Percentiles rank a stretch among this genome's conserved stretches.
Conservation (phyloP, 2,888 invertebrate genomes). For the Cactoblastis cactorum region DNA sequence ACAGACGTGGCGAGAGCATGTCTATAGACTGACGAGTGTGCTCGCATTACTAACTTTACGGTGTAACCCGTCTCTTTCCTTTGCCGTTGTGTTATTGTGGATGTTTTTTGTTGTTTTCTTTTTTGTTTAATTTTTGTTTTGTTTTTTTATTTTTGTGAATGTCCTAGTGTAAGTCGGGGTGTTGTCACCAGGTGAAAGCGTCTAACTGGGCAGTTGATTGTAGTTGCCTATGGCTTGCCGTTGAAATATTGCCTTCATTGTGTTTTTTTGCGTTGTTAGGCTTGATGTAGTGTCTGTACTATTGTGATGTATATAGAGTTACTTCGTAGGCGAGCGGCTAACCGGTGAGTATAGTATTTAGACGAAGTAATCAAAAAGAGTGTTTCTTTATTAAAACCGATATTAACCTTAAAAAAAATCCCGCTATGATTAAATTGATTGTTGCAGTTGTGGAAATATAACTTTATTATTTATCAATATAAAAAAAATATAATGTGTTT, state of each 20-base stretch:
- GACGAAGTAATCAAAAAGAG: constrained; percentile 33
- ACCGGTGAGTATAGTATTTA: constrained; percentile 61
- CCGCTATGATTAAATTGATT: constrained; percentile 55
- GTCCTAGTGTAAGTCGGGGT: constrained; percentile 63
- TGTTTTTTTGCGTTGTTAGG: constrained; percentile 75
- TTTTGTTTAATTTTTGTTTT: constrained; percentile 41
- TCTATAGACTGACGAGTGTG: constrained; percentile 38
- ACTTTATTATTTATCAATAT: background rate
- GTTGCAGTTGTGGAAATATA: constrained; percentile 59
- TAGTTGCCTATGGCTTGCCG: constrained; percentile 65
- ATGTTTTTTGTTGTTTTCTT: constrained; percentile 51
- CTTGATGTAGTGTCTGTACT: constrained; percentile 68
- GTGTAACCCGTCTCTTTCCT: constrained; percentile 53
- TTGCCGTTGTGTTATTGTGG: constrained; percentile 72
- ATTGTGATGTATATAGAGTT: constrained; percentile 55
- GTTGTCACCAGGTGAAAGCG: constrained; percentile 61
- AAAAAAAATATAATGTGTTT: background rate
- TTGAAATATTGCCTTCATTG: constrained; percentile 60
- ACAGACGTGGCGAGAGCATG: constrained; percentile 61
- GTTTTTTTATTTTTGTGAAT: constrained; percentile 58
- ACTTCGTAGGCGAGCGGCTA: constrained; percentile 35
- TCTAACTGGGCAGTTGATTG: constrained; percentile 54
- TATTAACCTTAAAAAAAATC: constrained; percentile 44
- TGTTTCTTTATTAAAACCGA: constrained; percentile 34
- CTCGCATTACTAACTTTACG: constrained; percentile 60